Evolutionary conservation across 1,140 invertebrate species (phyloP).

Genomic region (Atta colombica): DNA sequence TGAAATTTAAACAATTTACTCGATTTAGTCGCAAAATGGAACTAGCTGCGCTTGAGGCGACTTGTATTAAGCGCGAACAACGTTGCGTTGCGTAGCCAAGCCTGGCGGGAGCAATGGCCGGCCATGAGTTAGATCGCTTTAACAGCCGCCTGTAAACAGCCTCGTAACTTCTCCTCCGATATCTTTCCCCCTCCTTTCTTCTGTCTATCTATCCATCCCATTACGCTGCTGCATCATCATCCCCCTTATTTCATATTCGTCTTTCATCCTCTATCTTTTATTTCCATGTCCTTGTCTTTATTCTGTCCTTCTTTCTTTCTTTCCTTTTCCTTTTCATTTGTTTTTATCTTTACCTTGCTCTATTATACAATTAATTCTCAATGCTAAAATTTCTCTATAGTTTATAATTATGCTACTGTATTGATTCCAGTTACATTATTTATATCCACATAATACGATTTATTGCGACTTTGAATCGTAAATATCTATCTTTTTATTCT

Average conservation of each 20-base stretch:
- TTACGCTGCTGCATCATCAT: slow-evolving; percentile 9
- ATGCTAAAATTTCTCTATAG: slow-evolving; percentile 4
- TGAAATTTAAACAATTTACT: neutral
- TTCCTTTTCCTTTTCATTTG: slow-evolving; percentile 24
- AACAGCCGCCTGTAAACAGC: slow-evolving; percentile 82
- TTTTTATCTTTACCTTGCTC: slow-evolving; percentile 50
- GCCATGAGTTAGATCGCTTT: slow-evolving; percentile 84
- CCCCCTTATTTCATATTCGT: slow-evolving; percentile 19
- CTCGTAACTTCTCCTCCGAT: slow-evolving; percentile 77
- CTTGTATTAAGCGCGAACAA: slow-evolving; percentile 36
- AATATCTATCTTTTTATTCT: neutral
- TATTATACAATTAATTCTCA: slow-evolving; percentile 26
- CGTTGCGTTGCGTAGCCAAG: slow-evolving; percentile 66
- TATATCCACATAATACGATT: neutral
- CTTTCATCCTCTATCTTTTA: slow-evolving; percentile 23
- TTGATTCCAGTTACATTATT: slow-evolving; percentile 16
- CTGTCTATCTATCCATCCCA: slow-evolving; percentile 18
- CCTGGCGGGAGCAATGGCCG: slow-evolving; percentile 81
- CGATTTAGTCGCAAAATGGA: neutral
- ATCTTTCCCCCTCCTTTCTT: neutral
- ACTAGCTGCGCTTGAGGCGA: slow-evolving; percentile 14
- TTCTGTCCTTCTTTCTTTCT: neutral
- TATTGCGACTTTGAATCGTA: neutral
- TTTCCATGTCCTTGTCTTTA: neutral
- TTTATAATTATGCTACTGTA: neutral